phyloP scores from a whole-genome alignment of 2,797 vertebrate species.

The Myripristis jacobus region DNA sequence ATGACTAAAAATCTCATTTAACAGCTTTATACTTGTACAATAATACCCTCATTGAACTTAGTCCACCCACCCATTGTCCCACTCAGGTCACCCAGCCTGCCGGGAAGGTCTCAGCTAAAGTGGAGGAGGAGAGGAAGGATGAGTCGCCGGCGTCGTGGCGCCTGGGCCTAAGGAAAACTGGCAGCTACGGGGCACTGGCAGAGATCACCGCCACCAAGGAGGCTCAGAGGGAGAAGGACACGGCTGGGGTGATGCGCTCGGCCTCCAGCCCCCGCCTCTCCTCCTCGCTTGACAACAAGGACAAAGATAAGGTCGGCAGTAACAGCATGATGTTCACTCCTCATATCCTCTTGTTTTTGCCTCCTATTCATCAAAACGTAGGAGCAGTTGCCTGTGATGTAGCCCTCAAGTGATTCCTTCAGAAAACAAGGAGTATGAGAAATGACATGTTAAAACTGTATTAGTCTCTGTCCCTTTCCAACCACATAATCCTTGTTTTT shows the following conservation, averaged over 20 bases:
- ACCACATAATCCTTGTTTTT: background rate
- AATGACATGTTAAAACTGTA: background rate
- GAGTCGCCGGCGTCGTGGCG: constrained; percentile 98
- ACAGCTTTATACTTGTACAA: background rate
- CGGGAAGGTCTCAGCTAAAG: constrained; percentile 89
- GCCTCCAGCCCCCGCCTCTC: constrained; percentile 97
- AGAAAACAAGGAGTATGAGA: too few species aligned
- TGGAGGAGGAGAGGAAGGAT: constrained; percentile 95
- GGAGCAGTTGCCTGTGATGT: too few species aligned
- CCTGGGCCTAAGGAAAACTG: constrained; percentile 94
- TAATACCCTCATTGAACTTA: background rate
- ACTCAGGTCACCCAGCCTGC: constrained; percentile 72
- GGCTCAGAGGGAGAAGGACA: constrained; percentile 95
- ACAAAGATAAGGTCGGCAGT: constrained; percentile 83
- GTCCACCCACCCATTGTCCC: background rate
- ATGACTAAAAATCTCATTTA: constrained; percentile 31
- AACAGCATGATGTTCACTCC: background rate
- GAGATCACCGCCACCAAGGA: constrained; percentile 98
- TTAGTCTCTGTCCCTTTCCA: background rate
- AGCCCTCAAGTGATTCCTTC: background rate
- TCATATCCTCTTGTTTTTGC: background rate
- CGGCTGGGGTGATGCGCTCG: constrained; percentile 95
- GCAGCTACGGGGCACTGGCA: constrained; percentile 95
- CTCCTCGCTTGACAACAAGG: constrained; percentile 96
- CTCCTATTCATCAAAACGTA: too few species aligned